Evolutionary conservation across 2,888 invertebrate species (phyloP).

Genomic region (Achlya flavicornis): DNA sequence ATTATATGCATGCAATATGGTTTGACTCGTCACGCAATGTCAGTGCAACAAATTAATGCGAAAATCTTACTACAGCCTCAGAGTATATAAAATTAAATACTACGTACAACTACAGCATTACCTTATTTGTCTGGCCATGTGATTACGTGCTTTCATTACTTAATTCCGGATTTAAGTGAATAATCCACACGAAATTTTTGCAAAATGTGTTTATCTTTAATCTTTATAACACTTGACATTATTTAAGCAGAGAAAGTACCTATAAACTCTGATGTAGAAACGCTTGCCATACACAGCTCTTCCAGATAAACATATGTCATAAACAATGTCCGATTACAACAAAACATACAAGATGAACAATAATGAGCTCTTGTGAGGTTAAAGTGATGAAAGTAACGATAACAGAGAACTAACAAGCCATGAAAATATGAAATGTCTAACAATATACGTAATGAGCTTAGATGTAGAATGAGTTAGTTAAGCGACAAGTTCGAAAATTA

Average conservation of each 20-base stretch:
- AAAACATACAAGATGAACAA: constrained; percentile 25
- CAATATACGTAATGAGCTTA: constrained; percentile 18
- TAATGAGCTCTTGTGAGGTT: constrained; percentile 45
- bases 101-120: too few relatives aligned
- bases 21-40: not conserved
- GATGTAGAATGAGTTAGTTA: not conserved
- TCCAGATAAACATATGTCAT: constrained; percentile 33
- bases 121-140: not conserved
- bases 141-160: constrained; percentile 2
- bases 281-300: constrained; percentile 23
- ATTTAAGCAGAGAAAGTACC: constrained; percentile 37
- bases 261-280: constrained; percentile 24
- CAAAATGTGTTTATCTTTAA: constrained; percentile 11
- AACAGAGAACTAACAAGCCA: constrained; percentile 34
- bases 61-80: not conserved
- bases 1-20: not conserved
- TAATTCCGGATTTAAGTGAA: constrained; percentile 1
- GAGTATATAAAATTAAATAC: too few relatives aligned
- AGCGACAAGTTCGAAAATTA: not conserved
- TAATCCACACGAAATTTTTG: constrained; percentile 4
- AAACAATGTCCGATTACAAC: constrained; percentile 22
- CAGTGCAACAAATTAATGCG: not conserved
- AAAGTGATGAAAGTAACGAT: constrained; percentile 53
- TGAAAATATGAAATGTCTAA: constrained; percentile 33
- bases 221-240: constrained; percentile 24